phyloP scores from a whole-genome alignment of 2,888 invertebrate genomes.

The Troglohyphantes excavatus region DNA sequence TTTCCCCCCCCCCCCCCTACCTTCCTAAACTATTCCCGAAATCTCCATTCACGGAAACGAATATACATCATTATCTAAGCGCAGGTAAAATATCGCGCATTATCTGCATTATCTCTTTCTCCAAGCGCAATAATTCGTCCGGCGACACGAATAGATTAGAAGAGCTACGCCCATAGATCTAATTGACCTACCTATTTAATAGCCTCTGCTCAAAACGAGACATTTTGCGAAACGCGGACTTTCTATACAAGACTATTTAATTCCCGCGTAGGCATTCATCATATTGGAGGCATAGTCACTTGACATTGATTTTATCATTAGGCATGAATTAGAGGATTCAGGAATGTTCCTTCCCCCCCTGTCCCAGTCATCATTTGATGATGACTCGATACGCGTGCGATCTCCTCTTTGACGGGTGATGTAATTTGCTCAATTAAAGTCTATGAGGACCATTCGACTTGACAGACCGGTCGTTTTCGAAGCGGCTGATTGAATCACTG shows the following conservation, averaged over 20 bases:
- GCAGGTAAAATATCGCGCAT: conserved; percentile 44
- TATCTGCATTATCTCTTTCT: not conserved
- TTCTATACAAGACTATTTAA: conserved; percentile 71
- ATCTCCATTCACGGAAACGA: not conserved
- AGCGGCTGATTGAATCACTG: conserved; percentile 69
- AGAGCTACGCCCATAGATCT: conserved; percentile 52
- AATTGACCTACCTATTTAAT: conserved; percentile 76
- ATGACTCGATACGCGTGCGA: conserved; percentile 58
- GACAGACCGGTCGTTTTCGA: conserved; percentile 73
- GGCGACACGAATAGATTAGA: conserved; percentile 49
- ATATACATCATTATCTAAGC: conserved; percentile 33
- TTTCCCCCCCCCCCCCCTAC: too few species aligned
- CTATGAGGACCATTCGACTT: conserved; percentile 74
- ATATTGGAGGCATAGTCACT: conserved; percentile 40
- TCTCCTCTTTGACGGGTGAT: conserved; percentile 70
- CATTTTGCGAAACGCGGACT: conserved; percentile 61
- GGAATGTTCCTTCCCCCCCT: conserved; percentile 15
- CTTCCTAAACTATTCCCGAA: too few species aligned
- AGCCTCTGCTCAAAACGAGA: conserved; percentile 63
- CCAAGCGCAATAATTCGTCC: conserved; percentile 2
- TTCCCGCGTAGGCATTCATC: conserved; percentile 71
- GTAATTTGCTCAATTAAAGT: conserved; percentile 78
- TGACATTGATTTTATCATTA: conserved; percentile 78
- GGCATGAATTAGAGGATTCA: conserved; percentile 76
- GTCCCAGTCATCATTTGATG: conserved; percentile 59